A percentile compares a stretch with the other conserved stretches of the same genome.
Evolutionary conservation across 2,113 vertebrate species (phyloP).

Genomic region (Cheirogaleus medius): DNA sequence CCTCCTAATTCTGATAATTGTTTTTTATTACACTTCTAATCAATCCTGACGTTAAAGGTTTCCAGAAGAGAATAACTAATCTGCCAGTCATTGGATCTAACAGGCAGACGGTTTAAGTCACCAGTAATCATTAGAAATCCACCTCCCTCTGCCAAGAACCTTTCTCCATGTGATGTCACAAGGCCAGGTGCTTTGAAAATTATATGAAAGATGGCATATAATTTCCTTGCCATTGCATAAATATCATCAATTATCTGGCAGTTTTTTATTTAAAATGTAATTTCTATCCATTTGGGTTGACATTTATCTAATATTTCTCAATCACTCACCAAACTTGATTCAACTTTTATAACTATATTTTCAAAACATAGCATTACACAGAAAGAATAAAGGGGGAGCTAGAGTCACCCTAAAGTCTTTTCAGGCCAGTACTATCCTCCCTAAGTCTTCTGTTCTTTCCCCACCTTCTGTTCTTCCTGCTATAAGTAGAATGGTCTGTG

Average conservation of each 20-base stretch:
- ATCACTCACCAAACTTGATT: neutral
- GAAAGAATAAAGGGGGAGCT: neutral
- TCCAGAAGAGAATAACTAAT: neutral
- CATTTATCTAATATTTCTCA: neutral
- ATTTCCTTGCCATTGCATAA: neutral
- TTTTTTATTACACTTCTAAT: neutral
- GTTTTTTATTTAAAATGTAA: conserved; percentile 20
- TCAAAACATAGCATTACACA: neutral
- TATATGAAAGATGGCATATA: neutral
- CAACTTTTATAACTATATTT: neutral
- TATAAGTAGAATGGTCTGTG: neutral
- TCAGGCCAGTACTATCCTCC: neutral
- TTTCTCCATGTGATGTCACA: neutral
- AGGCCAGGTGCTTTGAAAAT: neutral
- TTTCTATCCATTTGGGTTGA: neutral
- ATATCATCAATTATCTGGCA: neutral
- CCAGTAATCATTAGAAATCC: neutral
- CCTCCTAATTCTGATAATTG: neutral
- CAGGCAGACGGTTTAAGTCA: neutral
- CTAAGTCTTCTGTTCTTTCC: neutral
- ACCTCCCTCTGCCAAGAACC: neutral
- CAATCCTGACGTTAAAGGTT: neutral
- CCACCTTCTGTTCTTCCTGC: neutral
- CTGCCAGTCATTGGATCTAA: neutral
- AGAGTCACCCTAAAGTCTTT: neutral